Base-by-base conservation (phyloP, 2,113 vertebrate species). In the Sinocyclocheilus maitianheensis region DNA sequence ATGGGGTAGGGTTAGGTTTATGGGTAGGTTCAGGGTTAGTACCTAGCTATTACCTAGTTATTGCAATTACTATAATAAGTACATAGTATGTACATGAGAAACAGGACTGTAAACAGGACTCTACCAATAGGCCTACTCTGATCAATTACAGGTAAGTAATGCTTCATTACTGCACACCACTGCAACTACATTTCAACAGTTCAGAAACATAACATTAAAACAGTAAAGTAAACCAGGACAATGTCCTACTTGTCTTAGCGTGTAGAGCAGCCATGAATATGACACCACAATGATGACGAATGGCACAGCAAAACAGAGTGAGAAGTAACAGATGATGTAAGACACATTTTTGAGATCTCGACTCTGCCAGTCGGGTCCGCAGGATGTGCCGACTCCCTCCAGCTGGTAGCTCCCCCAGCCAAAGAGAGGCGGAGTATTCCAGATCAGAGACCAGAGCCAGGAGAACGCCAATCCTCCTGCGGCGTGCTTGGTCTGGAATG, bases 371-470 rank as follows among this genome's bases (percentile, higher is more conserved):
- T 95, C 93, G 0, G 94, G 95, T 0, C 94, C 93, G 10, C 94
- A 96, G 60, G 93, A 95, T 0, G 94, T 95, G 88, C 92, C 91
- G 0, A 94, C 92, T 0, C 94, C 93, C 89, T 96, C 94, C 89
- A 94, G 87, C 72, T 94, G 92, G 43, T 94, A 95, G 82, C 93
- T 92, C 46, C 95, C 94, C 94, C 95, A 95, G 37, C 94, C 94
- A 40, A 95, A 94, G 58, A 95, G 91, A 0, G 94, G 93, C 0
- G 95, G 93, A 0, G 92, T 69, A 83, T 95, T 95, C 94, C 95
- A 95, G 7, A 91, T 85, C 22, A 95, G 87, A 53, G 94, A 95
- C 94, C 94, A 95, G 12, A 92, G 71, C 94, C 94, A 95, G 43
- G 92, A 92, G 2, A 92, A 48, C 3, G 77, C 90, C 24, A 94